phyloP scores from a whole-genome alignment of 2,113 vertebrate genomes.

The Erpornis zantholeuca region DNA sequence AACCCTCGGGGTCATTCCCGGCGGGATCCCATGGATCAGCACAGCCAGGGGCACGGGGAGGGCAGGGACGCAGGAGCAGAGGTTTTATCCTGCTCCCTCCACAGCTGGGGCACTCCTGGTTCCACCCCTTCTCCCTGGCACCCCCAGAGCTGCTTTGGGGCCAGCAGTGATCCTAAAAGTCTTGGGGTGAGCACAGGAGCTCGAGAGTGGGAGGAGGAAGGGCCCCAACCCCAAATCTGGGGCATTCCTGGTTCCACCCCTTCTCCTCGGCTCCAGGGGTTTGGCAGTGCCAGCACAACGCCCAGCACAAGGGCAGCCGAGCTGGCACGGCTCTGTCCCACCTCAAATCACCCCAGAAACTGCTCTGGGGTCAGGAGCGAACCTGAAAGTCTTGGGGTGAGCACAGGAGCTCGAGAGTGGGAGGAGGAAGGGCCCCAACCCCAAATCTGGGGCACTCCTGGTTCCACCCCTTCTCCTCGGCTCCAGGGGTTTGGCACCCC shows the following conservation, averaged over 20 bases:
- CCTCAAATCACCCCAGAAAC: background rate
- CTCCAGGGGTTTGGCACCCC: background rate
- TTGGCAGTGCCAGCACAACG: background rate
- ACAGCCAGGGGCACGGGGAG: fast-evolving
- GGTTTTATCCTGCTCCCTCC: background rate
- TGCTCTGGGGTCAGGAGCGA: background rate
- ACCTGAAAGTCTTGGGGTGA: background rate
- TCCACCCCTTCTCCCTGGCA: no score
- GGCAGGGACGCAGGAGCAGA: background rate
- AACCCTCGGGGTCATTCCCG: background rate
- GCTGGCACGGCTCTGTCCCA: no score
- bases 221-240: background rate
- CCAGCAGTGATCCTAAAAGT: background rate
- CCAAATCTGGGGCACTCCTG: background rate
- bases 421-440: background rate
- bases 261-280: background rate
- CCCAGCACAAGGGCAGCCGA: background rate
- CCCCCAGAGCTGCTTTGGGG: background rate
- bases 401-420: background rate
- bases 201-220: background rate
- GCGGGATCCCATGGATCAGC: background rate
- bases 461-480: background rate
- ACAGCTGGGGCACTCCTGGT: background rate
- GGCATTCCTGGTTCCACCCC: background rate
- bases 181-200: background rate